A percentile compares a stretch with the other conserved stretches of the same genome.
These are phyloP conservation scores for Ophion ellenae DNA, from an alignment of 2,888 invertebrate genomes.

Conservation along the genomic window DNA sequence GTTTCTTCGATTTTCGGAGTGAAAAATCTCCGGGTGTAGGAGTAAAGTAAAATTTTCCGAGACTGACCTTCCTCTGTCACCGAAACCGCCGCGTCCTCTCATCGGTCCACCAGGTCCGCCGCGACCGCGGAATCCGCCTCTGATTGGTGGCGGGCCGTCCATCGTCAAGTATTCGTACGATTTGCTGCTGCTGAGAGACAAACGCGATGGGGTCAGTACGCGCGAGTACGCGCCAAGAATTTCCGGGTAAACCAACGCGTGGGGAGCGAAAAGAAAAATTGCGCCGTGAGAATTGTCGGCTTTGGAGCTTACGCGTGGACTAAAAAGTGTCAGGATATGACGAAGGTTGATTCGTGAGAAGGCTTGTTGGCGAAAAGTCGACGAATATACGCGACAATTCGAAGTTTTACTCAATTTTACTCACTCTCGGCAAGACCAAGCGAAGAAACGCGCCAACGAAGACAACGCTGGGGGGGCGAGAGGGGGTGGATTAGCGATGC, in stretches of 20 bases:
- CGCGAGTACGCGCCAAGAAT: constrained; percentile 12
- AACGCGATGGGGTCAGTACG: constrained; percentile 42
- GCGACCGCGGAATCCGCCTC: constrained; percentile 74
- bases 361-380: background rate
- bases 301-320: background rate
- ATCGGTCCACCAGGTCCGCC: constrained; percentile 79
- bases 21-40: background rate
- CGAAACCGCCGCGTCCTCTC: constrained; percentile 80
- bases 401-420: constrained; percentile 69
- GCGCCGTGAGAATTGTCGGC: background rate
- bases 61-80: constrained; percentile 78
- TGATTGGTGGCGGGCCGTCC: constrained; percentile 73
- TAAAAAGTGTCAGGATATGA: background rate
- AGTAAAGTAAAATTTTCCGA: background rate
- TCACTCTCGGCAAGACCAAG: constrained; percentile 68
- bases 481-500: constrained; percentile 76
- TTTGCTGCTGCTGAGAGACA: constrained; percentile 39
- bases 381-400: background rate
- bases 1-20: background rate
- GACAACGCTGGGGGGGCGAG: constrained; percentile 70
- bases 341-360: background rate
- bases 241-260: constrained; percentile 19
- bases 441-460: constrained; percentile 71
- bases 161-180: constrained; percentile 50
- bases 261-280: background rate